These are phyloP conservation scores for Hemiscyllium ocellatum DNA, from an alignment of 2,113 vertebrate genomes.

Conservation along the genomic window DNA sequence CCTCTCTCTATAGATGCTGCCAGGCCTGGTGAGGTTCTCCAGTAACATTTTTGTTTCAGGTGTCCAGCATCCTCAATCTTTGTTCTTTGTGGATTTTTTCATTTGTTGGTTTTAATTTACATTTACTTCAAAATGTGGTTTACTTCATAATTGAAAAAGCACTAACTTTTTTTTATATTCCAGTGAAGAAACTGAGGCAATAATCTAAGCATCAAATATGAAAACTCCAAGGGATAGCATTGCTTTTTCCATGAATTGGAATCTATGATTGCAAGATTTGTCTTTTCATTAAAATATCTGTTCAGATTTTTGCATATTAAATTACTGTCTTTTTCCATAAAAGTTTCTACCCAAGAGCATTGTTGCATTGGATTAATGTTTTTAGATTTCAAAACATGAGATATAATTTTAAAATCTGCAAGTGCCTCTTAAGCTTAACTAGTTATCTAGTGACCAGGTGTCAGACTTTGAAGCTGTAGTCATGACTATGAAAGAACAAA, in stretches of 20 bases:
- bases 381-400: background rate
- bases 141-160: background rate
- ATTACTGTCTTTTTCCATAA: background rate
- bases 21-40: no score
- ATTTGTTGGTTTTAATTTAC: background rate
- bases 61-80: no score
- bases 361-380: background rate
- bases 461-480: background rate
- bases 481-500: background rate
- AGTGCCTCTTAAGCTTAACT: background rate
- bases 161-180: constrained; percentile 13
- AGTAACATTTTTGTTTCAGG: no score
- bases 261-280: background rate
- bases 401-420: constrained; percentile 1
- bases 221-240: background rate
- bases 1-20: no score
- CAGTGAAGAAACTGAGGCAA: constrained; percentile 30
- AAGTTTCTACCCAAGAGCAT: background rate
- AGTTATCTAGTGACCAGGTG: background rate
- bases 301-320: background rate
- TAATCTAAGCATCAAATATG: constrained; percentile 14
- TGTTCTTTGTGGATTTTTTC: background rate
- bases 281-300: background rate
- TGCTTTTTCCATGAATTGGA: background rate
- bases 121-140: background rate